phyloP scores from a whole-genome alignment of 2,888 invertebrate genomes.

The Epistrophe eligans region DNA sequence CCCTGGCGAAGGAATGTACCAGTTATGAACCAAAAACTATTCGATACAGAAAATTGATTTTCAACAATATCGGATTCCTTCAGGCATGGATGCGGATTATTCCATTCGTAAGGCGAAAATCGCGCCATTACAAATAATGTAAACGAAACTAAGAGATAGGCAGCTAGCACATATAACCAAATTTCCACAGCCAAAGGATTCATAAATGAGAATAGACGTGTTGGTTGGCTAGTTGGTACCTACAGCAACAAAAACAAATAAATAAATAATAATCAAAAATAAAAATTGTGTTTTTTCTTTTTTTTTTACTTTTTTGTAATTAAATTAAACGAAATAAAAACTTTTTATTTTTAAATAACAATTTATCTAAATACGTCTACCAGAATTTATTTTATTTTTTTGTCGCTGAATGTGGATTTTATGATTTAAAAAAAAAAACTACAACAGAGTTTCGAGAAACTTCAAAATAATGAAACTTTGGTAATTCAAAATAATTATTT shows the following conservation, averaged over 20 bases:
- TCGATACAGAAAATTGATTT: slow-evolving; percentile 98
- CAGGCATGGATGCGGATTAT: slow-evolving; percentile 91
- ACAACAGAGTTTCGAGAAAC: too few species aligned
- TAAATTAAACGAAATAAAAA: background rate
- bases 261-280: slow-evolving; percentile 4
- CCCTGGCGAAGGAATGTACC: slow-evolving; percentile 95
- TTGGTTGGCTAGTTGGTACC: slow-evolving; percentile 95
- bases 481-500: too few species aligned
- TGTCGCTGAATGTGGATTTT: too few species aligned
- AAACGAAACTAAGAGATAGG: slow-evolving; percentile 96
- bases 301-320: background rate
- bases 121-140: slow-evolving; percentile 98
- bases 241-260: slow-evolving; percentile 81
- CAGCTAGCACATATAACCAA: slow-evolving; percentile 97
- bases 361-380: too few species aligned
- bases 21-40: slow-evolving; percentile 95
- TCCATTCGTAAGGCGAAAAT: slow-evolving; percentile 98
- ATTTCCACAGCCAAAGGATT: slow-evolving; percentile 98
- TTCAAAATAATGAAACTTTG: too few species aligned
- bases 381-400: too few species aligned
- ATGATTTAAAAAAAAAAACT: too few species aligned
- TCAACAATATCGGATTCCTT: slow-evolving; percentile 93
- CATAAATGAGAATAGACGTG: slow-evolving; percentile 96
- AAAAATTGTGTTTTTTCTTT: background rate
- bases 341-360: too few species aligned